phyloP scores from a whole-genome alignment of 2,888 invertebrate genomes.

The Alentia gelatinosa region DNA sequence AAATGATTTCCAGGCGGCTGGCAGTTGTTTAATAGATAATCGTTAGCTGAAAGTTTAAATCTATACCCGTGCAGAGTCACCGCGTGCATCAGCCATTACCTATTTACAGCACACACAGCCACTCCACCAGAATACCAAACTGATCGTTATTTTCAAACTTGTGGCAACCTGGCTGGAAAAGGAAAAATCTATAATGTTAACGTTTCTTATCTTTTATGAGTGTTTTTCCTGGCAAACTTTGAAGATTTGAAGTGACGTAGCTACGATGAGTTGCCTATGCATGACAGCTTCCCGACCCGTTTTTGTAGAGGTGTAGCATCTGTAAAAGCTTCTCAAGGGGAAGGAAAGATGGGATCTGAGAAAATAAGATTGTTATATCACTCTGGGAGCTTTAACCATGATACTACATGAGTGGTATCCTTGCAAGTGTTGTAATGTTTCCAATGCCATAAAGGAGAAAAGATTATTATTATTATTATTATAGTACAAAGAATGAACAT shows the following conservation, averaged over 20 bases:
- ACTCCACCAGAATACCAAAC: neutral
- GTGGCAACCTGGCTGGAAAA: neutral
- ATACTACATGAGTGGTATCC: no score
- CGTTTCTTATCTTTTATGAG: neutral
- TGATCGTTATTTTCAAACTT: neutral
- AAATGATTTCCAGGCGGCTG: neutral
- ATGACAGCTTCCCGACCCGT: no score
- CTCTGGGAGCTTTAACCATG: no score
- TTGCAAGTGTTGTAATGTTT: no score
- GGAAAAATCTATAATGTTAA: neutral
- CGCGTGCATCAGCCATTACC: neutral
- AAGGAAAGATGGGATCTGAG: no score
- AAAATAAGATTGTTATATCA: no score
- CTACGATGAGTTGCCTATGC: no score
- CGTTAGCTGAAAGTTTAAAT: neutral
- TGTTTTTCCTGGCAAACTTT: neutral
- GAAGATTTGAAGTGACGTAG: neutral
- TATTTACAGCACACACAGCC: neutral
- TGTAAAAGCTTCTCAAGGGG: no score
- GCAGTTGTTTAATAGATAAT: neutral
- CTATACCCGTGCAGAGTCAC: neutral
- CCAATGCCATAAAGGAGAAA: no score
- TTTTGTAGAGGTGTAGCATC: no score
- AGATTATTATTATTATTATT: no score
- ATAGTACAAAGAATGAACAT: no score